A percentile compares a stretch with the other conserved stretches of the same genome.
phyloP scores from a whole-genome alignment of 2,797 vertebrate species.

The Balearica regulorum region DNA sequence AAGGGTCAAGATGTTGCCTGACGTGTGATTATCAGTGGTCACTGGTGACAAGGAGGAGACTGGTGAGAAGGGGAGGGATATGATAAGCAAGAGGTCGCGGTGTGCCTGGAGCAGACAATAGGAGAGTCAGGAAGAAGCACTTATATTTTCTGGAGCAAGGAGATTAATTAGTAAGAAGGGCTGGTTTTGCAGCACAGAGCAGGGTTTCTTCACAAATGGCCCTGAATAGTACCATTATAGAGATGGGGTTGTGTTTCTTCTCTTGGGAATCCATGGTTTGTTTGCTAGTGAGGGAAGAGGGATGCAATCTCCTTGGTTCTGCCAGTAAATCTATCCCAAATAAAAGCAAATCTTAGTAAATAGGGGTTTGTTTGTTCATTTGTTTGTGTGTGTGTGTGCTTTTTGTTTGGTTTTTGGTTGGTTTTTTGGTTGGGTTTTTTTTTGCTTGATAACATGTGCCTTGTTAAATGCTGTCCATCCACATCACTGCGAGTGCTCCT shows the following conservation, averaged over 20 bases:
- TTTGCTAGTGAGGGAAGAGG: not conserved
- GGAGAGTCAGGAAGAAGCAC: not conserved
- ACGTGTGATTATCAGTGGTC: not conserved
- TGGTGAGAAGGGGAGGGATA: not conserved
- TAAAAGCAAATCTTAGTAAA: not conserved
- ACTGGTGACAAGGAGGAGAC: not conserved
- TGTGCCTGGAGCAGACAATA: not conserved
- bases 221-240: not conserved
- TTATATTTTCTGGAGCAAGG: not conserved
- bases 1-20: not conserved
- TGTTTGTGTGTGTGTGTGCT: not conserved
- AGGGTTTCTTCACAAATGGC: not conserved
- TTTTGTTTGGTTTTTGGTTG: not conserved
- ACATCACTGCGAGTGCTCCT: not conserved
- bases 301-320: not conserved
- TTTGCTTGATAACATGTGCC: accelerated
- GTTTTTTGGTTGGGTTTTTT: not conserved
- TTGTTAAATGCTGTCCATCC: not conserved
- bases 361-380: not conserved
- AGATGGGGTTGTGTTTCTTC: not conserved
- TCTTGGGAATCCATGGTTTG: not conserved
- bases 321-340: not conserved
- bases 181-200: not conserved
- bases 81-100: not conserved
- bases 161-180: not conserved